A percentile compares a stretch with the other conserved stretches of the same genome.
Evolutionary conservation across 2,888 invertebrate genomes (phyloP).

Genomic region (Didymodactylos carnosus): DNA sequence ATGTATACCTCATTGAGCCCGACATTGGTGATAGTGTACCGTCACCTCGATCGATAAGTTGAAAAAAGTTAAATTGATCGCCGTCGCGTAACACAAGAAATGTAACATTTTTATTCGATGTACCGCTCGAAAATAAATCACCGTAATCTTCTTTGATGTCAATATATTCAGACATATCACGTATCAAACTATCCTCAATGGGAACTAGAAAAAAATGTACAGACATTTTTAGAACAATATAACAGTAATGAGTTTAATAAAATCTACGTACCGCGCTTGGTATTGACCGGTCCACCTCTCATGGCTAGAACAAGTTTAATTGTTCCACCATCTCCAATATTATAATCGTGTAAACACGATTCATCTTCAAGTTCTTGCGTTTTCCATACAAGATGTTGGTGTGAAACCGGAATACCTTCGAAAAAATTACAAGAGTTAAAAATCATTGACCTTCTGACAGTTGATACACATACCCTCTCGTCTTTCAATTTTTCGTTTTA

Average conservation of each 20-base stretch:
- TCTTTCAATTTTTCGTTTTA: constrained; percentile 58
- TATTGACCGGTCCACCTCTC: constrained; percentile 57
- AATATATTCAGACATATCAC: constrained; percentile 46
- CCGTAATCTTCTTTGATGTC: constrained; percentile 15
- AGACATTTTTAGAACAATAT: no score
- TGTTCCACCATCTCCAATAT: constrained; percentile 45
- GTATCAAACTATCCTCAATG: constrained; percentile 37
- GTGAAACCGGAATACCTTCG: constrained; percentile 45
- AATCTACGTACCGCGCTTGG: no score
- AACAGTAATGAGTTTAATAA: no score
- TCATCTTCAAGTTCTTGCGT: constrained; percentile 47
- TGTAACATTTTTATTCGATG: constrained; percentile 39
- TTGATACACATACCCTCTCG: no score
- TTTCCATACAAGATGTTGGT: constrained; percentile 55
- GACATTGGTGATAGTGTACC: constrained; percentile 49
- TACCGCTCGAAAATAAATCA: neutral
- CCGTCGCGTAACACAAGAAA: constrained; percentile 55
- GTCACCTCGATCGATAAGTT: constrained; percentile 52
- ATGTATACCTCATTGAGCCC: constrained; percentile 34
- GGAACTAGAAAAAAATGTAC: no score
- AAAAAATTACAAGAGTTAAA: no score
- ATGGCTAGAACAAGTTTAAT: constrained; percentile 53
- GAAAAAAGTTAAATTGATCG: constrained; percentile 51
- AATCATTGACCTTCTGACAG: no score
- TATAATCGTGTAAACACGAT: constrained; percentile 43